phyloP scores from a whole-genome alignment of 2,113 vertebrate species.

The Myotis lucifugus region DNA sequence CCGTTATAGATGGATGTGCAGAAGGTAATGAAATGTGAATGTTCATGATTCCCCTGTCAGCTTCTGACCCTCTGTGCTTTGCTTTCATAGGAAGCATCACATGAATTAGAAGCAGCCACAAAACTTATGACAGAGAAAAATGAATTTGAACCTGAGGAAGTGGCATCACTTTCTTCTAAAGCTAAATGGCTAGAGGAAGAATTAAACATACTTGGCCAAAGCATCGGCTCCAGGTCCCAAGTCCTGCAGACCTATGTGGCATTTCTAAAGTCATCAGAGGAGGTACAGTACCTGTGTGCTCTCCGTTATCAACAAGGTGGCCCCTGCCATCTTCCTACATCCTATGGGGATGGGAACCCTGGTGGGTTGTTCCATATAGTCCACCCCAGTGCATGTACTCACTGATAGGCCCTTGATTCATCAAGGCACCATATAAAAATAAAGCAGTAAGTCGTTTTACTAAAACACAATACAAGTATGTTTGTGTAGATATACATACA shows the following conservation, averaged over 20 bases:
- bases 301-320: neutral
- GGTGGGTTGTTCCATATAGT: neutral
- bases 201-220: conserved; percentile 84
- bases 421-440: neutral
- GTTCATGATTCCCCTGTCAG: conserved; percentile 24
- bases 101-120: conserved; percentile 83
- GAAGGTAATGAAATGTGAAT: conserved; percentile 51
- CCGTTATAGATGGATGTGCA: neutral
- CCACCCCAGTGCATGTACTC: neutral
- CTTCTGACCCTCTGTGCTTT: conserved; percentile 42
- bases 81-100: conserved; percentile 83
- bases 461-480: neutral
- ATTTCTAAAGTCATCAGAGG: conserved; percentile 87
- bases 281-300: conserved; percentile 84
- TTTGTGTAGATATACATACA: neutral
- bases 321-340: neutral
- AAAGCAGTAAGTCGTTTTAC: conserved; percentile 25
- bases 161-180: conserved; percentile 81
- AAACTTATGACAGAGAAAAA: conserved; percentile 85
- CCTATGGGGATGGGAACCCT: neutral
- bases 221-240: conserved; percentile 83
- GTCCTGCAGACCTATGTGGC: conserved; percentile 85
- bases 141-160: conserved; percentile 79
- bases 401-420: neutral
- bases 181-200: conserved; percentile 84